A percentile compares a stretch with the other conserved stretches of the same genome.
These are phyloP conservation scores for Melanotus villosus DNA, from an alignment of 2,888 invertebrate species.

Conservation along the genomic window DNA sequence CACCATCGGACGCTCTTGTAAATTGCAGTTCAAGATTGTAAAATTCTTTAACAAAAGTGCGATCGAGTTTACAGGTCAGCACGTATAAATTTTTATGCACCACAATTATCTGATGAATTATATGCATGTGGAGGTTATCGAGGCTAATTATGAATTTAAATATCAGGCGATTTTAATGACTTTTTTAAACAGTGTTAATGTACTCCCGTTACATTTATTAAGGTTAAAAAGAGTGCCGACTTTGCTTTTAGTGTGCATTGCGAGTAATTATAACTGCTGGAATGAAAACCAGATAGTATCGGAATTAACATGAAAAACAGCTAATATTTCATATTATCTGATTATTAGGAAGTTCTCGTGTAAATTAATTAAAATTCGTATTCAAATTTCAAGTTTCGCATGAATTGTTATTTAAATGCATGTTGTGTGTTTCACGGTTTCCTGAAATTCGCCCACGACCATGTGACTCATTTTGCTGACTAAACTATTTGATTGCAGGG, in stretches of 20 bases:
- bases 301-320: not conserved
- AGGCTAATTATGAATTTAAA: conserved; percentile 26
- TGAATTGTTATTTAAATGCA: conserved; percentile 1
- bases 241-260: not conserved
- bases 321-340: not conserved
- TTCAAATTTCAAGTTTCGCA: conserved; percentile 18
- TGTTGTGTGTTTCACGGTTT: conserved; percentile 18
- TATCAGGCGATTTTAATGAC: conserved; percentile 25
- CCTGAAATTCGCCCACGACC: conserved; percentile 8
- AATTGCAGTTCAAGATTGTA: conserved; percentile 31
- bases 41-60: conserved; percentile 25
- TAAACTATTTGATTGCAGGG: conserved; percentile 72
- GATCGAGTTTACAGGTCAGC: conserved; percentile 14
- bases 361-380: conserved; percentile 26
- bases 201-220: not conserved
- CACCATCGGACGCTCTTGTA: conserved; percentile 46
- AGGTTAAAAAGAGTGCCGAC: not conserved
- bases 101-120: not conserved
- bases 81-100: conserved; percentile 21
- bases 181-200: conserved; percentile 21
- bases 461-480: conserved; percentile 24
- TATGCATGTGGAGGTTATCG: conserved; percentile 16
- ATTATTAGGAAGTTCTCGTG: conserved; percentile 18
- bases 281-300: not conserved
- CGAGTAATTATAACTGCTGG: too few relatives aligned